phyloP scores from a whole-genome alignment of 2,113 vertebrate genomes.

The Rhabdomys dilectus region DNA sequence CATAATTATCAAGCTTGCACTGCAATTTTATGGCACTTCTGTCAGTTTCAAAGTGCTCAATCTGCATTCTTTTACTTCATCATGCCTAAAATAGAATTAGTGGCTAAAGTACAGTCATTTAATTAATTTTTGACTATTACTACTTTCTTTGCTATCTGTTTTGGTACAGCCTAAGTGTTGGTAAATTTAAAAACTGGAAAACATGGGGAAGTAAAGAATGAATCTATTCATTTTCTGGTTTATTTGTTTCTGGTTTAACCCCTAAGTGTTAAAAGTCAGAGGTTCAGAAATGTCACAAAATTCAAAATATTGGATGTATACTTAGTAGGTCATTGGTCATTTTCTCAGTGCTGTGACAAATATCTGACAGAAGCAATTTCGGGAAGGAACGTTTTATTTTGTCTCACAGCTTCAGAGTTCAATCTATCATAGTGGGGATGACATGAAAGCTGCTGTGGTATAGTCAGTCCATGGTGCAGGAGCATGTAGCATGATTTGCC shows the following conservation, averaged over 20 bases:
- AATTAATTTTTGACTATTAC: slow-evolving; percentile 84
- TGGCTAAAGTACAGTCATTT: slow-evolving; percentile 83
- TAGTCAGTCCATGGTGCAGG: no score
- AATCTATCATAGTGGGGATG: background rate
- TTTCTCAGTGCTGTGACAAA: background rate
- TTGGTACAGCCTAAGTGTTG: slow-evolving; percentile 55
- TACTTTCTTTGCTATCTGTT: slow-evolving; percentile 70
- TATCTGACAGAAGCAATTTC: background rate
- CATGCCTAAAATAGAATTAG: slow-evolving; percentile 80
- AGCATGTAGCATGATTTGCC: no score
- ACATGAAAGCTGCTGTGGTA: background rate
- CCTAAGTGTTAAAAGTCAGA: background rate
- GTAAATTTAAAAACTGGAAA: slow-evolving; percentile 65
- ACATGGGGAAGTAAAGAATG: slow-evolving; percentile 62
- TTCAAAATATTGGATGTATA: background rate
- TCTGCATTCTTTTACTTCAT: slow-evolving; percentile 77
- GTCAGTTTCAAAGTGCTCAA: slow-evolving; percentile 82
- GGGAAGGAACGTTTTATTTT: background rate
- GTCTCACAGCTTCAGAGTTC: background rate
- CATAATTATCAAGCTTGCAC: slow-evolving; percentile 83
- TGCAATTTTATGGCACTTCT: slow-evolving; percentile 78
- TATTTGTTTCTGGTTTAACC: background rate
- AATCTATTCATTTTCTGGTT: slow-evolving; percentile 40
- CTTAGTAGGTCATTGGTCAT: background rate
- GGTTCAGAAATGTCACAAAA: background rate